Base-by-base conservation (phyloP, 2,888 invertebrate species). In the Dasysyrphus tricinctus region DNA sequence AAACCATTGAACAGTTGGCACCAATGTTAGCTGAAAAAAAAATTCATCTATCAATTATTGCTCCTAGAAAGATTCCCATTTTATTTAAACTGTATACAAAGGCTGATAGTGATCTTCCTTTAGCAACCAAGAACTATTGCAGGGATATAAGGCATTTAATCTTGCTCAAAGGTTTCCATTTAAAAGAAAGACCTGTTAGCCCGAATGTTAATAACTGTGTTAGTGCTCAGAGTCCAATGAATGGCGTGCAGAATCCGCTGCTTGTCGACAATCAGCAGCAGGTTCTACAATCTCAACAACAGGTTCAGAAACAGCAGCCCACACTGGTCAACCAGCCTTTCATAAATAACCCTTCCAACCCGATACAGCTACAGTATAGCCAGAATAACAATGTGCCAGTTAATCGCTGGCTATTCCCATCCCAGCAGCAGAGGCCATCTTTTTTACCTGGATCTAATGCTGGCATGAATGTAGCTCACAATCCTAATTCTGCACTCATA, bases 51-150 rank as follows among this genome's bases (percentile, higher is more conserved):
- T 98, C 98, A 0, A 95, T 98, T 44, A 95, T 98, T 74, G 97
- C 97, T 0, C 98, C 98, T 0, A 94, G 98, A 63, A 97, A 98
- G 91, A 96, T 98, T 88, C 96, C 98, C 0, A 95, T 96, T 0
- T 92, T 98, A 2, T 96, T 96, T 89, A 96, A 97, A 90, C 93
- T 98, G 7, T 98, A 97, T 93, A 98, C 98, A 91, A 97, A 97
- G 91, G 97, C 97, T 3, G 97, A 97, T 9, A 97, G 97, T 0
- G 98, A 98, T 92, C 93, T 97, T 70, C 95, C 95, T 0, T 95
- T 96, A 0, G 96, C 96, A 89, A 96, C 96, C 14, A 97, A 98
- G 91, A 98, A 98, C 92, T 98, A 97, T 91, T 97, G 98, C 0
- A 97, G 97, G 92, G 98, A 97, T 92, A 95, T 96, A 0, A 93